These are phyloP conservation scores for Rhadinocentrus ornatus DNA, from an alignment of 2,797 vertebrate genomes.

Conservation along the genomic window DNA sequence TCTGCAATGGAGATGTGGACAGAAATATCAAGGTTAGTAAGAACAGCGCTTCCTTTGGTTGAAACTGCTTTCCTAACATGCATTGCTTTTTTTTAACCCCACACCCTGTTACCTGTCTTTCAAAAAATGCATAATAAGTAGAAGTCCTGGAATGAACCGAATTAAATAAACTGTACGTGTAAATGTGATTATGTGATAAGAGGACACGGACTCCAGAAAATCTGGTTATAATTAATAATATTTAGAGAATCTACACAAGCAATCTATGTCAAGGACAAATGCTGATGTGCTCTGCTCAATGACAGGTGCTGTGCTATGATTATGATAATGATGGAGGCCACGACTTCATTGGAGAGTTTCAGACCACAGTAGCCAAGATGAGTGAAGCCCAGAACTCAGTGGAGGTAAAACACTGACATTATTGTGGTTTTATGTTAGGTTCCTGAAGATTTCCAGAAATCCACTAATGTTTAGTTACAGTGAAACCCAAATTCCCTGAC, in stretches of 20 bases:
- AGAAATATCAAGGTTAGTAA: constrained; percentile 90
- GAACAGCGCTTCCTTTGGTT: constrained; percentile 1
- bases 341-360: constrained; percentile 97
- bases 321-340: constrained; percentile 97
- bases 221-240: not conserved
- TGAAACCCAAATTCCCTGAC: not conserved
- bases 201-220: not conserved
- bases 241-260: no score
- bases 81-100: no score
- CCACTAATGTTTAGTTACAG: not conserved
- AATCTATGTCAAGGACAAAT: not conserved
- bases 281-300: constrained; percentile 27
- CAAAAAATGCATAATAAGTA: no score
- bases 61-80: not conserved
- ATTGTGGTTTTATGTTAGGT: not conserved
- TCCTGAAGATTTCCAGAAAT: not conserved
- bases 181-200: not conserved
- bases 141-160: not conserved
- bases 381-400: constrained; percentile 87
- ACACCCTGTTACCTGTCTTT: no score
- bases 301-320: constrained; percentile 93
- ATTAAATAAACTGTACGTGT: not conserved
- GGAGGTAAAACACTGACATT: constrained; percentile 81
- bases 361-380: constrained; percentile 91
- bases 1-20: constrained; percentile 94